Evolutionary conservation across 2,113 vertebrate species (phyloP), one percentile per base, ranked within the genome.

Genomic region (Epinephelus cyanopodus): DNA sequence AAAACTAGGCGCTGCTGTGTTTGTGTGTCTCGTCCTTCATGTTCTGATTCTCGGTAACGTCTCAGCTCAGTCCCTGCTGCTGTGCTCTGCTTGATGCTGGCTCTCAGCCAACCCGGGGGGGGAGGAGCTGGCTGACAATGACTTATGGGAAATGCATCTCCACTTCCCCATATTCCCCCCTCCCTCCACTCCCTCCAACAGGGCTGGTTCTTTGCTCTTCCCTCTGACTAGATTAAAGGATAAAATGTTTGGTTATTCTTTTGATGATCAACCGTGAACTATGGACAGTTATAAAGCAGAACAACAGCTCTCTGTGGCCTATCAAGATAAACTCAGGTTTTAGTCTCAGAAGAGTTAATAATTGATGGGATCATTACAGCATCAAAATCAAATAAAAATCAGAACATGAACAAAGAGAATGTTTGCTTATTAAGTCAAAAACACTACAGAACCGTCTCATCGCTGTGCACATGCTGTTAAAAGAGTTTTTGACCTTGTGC

Each of bases 91-190:
- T 79, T 74, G 63, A 76, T 87, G 80, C 76, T 84, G 88, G 90
- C 91, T 89, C 73, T 37, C 45, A 42, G 92, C 90, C 94, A 94
- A 70, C 47, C 7, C 1, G 25, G 77, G 29, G 29, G 80, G 61
- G 79, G 89, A 83, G 85, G 89, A 89, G 89, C 92, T 85, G 87
- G 83, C 80, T 76, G 64, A 87, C 66, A 72, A 69, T 90, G 90
- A 94, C 92, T 96, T 95, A 95, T 94, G 89, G 95, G 95, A 96
- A 96, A 94, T 90, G 87, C 90, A 92, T 92, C 91, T 93, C 88
- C 87, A 79, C 84, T 95, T 94, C 94, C 92, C 88, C 91, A 87
- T 87, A 86, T 74, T 72, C 75, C 77, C 74, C 88, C 84, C 81
- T 68, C 82, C 88, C 73, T 80, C 54, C 37, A 6, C 75, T 77